Evolutionary conservation across 2,797 vertebrate species (phyloP).

Genomic region (Sphaeramia orbicularis): DNA sequence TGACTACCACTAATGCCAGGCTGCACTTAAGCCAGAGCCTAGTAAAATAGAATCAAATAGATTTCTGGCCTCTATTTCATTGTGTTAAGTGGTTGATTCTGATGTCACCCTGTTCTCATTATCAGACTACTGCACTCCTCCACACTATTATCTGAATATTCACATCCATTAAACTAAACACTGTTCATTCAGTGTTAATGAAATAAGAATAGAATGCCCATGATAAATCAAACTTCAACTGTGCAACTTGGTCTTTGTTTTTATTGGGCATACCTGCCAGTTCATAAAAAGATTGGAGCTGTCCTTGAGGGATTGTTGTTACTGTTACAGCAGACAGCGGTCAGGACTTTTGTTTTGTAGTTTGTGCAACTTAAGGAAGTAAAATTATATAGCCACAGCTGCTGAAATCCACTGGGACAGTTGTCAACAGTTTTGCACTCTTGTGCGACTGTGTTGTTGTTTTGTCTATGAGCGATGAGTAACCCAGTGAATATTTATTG

Average conservation of each 20-base stretch:
- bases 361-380: neutral
- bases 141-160: neutral
- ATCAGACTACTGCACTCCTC: neutral
- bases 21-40: constrained; percentile 61
- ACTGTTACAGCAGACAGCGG: too few species aligned
- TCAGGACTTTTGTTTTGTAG: neutral
- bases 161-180: too few species aligned
- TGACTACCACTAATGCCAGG: constrained; percentile 75
- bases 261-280: too few species aligned
- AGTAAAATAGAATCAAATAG: constrained; percentile 58
- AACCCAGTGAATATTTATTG: constrained; percentile 75
- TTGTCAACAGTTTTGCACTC: neutral
- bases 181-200: too few species aligned
- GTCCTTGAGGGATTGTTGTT: neutral
- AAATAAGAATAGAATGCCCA: too few species aligned
- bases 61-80: constrained; percentile 38
- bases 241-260: too few species aligned
- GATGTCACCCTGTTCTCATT: constrained; percentile 19
- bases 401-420: neutral
- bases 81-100: constrained; percentile 32
- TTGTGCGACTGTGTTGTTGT: constrained; percentile 5
- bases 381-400: neutral
- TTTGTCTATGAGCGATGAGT: constrained; percentile 13
- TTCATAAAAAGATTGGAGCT: neutral
- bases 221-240: too few species aligned